Base-by-base conservation (phyloP, 1,140 invertebrate species). In the Lepidostoma basale region DNA sequence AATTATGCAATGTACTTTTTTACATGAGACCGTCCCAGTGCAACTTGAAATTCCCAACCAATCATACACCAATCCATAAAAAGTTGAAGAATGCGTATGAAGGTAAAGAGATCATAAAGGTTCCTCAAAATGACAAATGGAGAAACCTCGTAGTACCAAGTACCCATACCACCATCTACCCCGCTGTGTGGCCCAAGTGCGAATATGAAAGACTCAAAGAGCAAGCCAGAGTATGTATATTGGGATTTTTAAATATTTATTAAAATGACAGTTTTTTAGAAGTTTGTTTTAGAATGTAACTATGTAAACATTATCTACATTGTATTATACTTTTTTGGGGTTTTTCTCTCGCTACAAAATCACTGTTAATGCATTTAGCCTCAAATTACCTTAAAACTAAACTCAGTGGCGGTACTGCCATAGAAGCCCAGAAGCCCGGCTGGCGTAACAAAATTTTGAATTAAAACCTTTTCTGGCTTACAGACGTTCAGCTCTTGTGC, bases 151-250 rank as follows among this genome's bases (percentile, higher is more conserved):
- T 81, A 3, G 68, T 83, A 1, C 80, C 81, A 0, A 77, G 75
- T 58, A 74, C 49, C 0, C 71, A 77, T n/a, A 75, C 74, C 10
- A 81, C 78, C 69, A 75, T 73, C 40, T 83, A 83, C 58, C 81
- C 81, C 0, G 78, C 78, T 2, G 73, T 83, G 4, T 80, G 80
- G 75, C 75, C 77, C 10, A 78, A 78, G 49, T 66, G 68, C 1
- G 77, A 81, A 28, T 82, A 74, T 65, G 76, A 81, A 4, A 68
- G 78, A 36, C 64, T 83, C 23, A 77, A 77, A 73, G 75, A 77
- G 65, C 78, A 80, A 54, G 78, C 79, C 3, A 77, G 73, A 75
- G 79, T 81, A 40, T 6, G 30, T n/a, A n/a, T n/a, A n/a, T n/a
- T 3, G 44, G 10, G 8, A 22, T 22, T 45, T 22, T 16, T 2